A percentile compares a stretch with the other conserved stretches of the same genome.
Conservation (phyloP, 1,140 invertebrate genomes). For the Wiebesia pumilae region DNA sequence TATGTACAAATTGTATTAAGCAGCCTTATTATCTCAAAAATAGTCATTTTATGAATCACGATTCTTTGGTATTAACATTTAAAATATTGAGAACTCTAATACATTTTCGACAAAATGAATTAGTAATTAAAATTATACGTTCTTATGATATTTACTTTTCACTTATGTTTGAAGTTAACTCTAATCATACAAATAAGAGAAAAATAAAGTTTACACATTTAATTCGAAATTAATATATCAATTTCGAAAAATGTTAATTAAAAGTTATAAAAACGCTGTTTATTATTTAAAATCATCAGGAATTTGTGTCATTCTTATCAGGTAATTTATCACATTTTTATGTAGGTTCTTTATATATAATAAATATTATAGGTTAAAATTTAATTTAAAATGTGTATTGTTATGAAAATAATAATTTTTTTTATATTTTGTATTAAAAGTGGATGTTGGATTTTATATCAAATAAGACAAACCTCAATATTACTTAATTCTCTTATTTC, state of each 20-base stretch:
- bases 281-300: conserved; percentile 67
- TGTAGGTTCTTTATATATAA: conserved; percentile 6
- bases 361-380: conserved; percentile 24
- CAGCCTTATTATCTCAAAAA: too few relatives aligned
- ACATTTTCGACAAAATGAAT: too few relatives aligned
- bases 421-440: conserved; percentile 57
- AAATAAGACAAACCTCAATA: conserved; percentile 64
- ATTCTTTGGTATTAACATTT: too few relatives aligned
- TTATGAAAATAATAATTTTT: conserved; percentile 10
- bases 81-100: too few relatives aligned
- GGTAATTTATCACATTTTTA: conserved; percentile 59
- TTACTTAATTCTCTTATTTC: conserved; percentile 64
- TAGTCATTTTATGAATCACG: too few relatives aligned
- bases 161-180: too few relatives aligned
- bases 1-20: too few relatives aligned
- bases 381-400: conserved; percentile 18
- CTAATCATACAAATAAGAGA: too few relatives aligned
- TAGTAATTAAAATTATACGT: too few relatives aligned
- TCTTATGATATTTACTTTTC: too few relatives aligned
- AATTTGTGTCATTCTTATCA: conserved; percentile 61
- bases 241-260: not conserved
- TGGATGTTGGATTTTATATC: conserved; percentile 68
- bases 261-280: conserved; percentile 56
- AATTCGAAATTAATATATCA: not conserved
- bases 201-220: not conserved